These are phyloP conservation scores for Macrophya annulata DNA, from an alignment of 2,888 invertebrate genomes.

Conservation along the genomic window DNA sequence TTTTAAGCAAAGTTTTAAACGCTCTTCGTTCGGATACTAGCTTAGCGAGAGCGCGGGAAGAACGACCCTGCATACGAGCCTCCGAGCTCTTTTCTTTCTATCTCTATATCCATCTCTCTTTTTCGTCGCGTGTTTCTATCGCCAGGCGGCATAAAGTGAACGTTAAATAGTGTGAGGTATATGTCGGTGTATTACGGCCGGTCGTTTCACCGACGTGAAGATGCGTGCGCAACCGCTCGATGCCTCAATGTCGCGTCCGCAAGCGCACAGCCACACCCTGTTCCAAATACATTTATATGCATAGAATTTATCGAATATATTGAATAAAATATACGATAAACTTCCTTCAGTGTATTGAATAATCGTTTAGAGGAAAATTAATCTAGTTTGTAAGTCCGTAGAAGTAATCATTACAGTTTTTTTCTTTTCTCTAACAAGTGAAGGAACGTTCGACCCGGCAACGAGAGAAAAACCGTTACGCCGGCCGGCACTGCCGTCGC, in stretches of 20 bases:
- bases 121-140: conserved; percentile 25
- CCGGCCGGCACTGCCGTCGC: conserved; percentile 66
- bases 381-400: not conserved
- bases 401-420: not conserved
- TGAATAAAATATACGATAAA: not conserved
- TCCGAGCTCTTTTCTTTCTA: not conserved
- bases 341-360: not conserved
- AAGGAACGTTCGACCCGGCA: conserved; percentile 39
- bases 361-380: not conserved
- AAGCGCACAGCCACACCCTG: conserved; percentile 73
- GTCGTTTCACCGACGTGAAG: conserved; percentile 15
- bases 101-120: conserved; percentile 4
- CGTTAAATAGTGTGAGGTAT: conserved; percentile 4
- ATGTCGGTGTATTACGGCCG: not conserved
- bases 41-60: conserved; percentile 50
- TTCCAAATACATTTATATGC: conserved; percentile 36
- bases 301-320: conserved; percentile 5
- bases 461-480: conserved; percentile 64
- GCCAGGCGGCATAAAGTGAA: conserved; percentile 20
- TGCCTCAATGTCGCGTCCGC: conserved; percentile 73
- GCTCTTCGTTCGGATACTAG: not conserved
- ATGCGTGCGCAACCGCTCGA: conserved; percentile 78
- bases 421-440: not conserved
- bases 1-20: conserved; percentile 1
- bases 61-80: conserved; percentile 34